Evolutionary conservation across 2,113 vertebrate genomes (phyloP), one percentile per base, ranked within the genome.

Genomic region (Microtus pennsylvanicus): DNA sequence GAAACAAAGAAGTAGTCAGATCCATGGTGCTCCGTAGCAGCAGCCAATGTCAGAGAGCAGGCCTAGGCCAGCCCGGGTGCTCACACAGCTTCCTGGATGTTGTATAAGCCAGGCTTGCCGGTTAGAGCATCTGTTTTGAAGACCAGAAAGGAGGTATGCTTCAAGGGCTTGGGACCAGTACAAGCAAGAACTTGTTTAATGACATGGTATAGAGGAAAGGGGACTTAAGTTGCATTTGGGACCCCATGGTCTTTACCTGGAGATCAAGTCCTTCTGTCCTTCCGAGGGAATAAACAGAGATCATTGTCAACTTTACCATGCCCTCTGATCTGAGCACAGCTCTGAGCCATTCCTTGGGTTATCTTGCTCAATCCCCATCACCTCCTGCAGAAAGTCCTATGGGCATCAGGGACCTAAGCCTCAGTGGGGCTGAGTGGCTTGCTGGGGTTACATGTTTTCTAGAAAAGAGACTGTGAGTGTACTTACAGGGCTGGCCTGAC

Each of bases 51-150:
- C 45, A 50, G 61, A 83, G 55, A 75, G 5, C 33, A 86, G 50
- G 61, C 12, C 1, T 45, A 0, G 35, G 12, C 4, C 75, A 30
- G 8, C 19, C 47, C 0, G 0, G n/a, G 69, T 21, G 22, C 21
- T 28, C 24, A 0, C 55, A 1, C 4, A 16, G 47, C 83, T 82
- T 94, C 58, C 77, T 30, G 61, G 7, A 7, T 30, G 30, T 35
- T 24, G 28, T 0, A 0, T 3, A 17, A 33, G 74, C 63, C 47
- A 67, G 52, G 63, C 38, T 83, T 74, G n/a, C 2, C 28, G 58
- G 28, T 22, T 50, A 47, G 42, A 77, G 1, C 7, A n/a, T 69
- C 13, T 1, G 69, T 22, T 45, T 35, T 69, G 65, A 85, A 28
- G 24, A 61, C 72, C 5, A 19, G 30, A 58, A 35, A 3, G 10